Percentiles rank a stretch among this genome's conserved stretches.
Evolutionary conservation across 2,888 invertebrate genomes (phyloP).

Genomic region (Leucania comma): DNA sequence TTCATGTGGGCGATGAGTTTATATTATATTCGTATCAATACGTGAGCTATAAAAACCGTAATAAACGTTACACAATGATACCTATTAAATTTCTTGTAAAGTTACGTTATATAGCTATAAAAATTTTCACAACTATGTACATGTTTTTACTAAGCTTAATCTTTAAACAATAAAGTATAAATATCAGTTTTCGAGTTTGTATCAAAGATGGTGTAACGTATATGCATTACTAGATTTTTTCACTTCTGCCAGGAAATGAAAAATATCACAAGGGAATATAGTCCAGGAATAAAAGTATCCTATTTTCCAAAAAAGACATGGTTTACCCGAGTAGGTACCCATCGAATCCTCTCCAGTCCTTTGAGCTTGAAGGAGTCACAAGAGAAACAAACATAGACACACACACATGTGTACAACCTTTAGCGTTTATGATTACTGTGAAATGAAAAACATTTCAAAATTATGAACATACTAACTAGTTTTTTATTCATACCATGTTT

Average conservation of each 20-base stretch:
- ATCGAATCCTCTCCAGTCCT: too few species aligned
- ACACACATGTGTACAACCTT: too few species aligned
- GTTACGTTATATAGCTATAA: constrained; percentile 27
- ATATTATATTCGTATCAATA: constrained; percentile 17
- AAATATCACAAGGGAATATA: too few species aligned
- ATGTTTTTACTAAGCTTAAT: neutral
- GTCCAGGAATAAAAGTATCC: too few species aligned
- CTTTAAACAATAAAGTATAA: constrained; percentile 8
- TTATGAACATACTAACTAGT: neutral
- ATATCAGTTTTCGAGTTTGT: neutral
- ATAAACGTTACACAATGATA: constrained; percentile 42
- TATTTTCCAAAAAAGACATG: too few species aligned
- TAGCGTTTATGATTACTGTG: too few species aligned
- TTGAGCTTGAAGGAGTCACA: too few species aligned
- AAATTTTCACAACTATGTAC: constrained; percentile 14
- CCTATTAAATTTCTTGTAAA: constrained; percentile 21
- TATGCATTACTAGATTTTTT: too few species aligned
- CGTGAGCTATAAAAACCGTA: constrained; percentile 48
- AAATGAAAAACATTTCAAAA: neutral
- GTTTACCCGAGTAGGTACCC: too few species aligned
- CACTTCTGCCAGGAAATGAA: too few species aligned
- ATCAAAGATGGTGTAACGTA: neutral
- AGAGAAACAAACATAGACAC: too few species aligned
- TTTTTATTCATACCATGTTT: neutral
- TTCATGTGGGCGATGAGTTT: constrained; percentile 18